Percentiles rank a stretch among this genome's conserved stretches.
Evolutionary conservation across 2,888 invertebrate species (phyloP).

Genomic region (Hirtodrosophila histrioides): DNA sequence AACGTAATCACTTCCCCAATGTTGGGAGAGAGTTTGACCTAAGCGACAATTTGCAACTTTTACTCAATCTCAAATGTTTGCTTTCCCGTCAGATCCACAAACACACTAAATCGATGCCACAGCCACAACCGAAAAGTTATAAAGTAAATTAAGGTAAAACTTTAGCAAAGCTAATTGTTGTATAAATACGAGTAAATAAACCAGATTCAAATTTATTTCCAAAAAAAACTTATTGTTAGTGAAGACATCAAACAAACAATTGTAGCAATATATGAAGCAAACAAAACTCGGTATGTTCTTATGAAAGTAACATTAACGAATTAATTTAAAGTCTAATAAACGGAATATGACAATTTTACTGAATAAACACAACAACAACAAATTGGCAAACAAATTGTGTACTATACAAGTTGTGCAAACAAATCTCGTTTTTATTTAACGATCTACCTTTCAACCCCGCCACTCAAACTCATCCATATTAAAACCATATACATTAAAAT

Average conservation of each 20-base stretch:
- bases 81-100: slow-evolving; percentile 32
- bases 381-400: slow-evolving; percentile 30
- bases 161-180: slow-evolving; percentile 84
- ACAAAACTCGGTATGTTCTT: slow-evolving; percentile 79
- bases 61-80: slow-evolving; percentile 29
- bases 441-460: not conserved
- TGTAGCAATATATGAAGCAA: slow-evolving; percentile 75
- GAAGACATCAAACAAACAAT: slow-evolving; percentile 38
- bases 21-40: slow-evolving; percentile 4
- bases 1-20: slow-evolving; percentile 26
- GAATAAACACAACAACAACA: slow-evolving; percentile 59
- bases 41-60: slow-evolving; percentile 34
- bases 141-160: slow-evolving; percentile 61
- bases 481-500: slow-evolving; percentile 3
- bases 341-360: slow-evolving; percentile 78
- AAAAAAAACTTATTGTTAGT: slow-evolving; percentile 38
- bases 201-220: slow-evolving; percentile 60
- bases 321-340: slow-evolving; percentile 79
- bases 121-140: slow-evolving; percentile 38
- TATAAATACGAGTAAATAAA: slow-evolving; percentile 65
- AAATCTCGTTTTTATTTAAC: slow-evolving; percentile 10
- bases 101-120: not conserved
- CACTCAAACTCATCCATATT: slow-evolving; percentile 23
- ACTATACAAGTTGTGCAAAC: slow-evolving; percentile 13
- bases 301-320: slow-evolving; percentile 80